A percentile compares a stretch with the other conserved stretches of the same genome.
phyloP scores from a whole-genome alignment of 2,888 invertebrate species.

The Mesoligia furuncula region DNA sequence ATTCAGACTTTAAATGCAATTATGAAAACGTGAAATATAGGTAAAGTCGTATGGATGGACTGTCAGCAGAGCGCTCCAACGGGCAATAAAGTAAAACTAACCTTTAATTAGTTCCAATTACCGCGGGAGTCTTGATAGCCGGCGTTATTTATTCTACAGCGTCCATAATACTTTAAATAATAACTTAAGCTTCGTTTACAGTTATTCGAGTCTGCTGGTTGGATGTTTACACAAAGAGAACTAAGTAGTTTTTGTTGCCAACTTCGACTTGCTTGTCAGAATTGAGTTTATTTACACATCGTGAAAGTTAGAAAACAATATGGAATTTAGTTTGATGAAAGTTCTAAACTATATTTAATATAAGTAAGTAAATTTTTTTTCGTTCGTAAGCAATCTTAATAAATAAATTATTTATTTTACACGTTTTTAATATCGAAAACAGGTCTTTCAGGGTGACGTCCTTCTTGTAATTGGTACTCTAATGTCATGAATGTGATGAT shows the following conservation, averaged over 20 bases:
- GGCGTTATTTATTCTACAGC: constrained; percentile 45
- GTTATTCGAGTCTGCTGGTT: constrained; percentile 22
- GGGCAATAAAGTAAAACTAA: constrained; percentile 74
- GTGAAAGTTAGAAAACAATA: constrained; percentile 13
- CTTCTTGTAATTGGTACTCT: constrained; percentile 10
- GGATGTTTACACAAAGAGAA: constrained; percentile 35
- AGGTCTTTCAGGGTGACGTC: background rate
- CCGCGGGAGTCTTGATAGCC: constrained; percentile 58
- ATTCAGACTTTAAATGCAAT: constrained; percentile 68
- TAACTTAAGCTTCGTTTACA: constrained; percentile 38
- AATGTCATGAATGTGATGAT: background rate
- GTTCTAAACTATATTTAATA: constrained; percentile 2
- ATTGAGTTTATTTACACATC: constrained; percentile 35
- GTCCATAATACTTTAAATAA: constrained; percentile 49
- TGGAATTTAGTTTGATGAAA: constrained; percentile 20
- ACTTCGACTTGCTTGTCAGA: constrained; percentile 23
- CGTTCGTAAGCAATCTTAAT: constrained; percentile 6
- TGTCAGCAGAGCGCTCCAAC: constrained; percentile 41
- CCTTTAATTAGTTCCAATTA: constrained; percentile 74
- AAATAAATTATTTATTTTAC: constrained; percentile 18
- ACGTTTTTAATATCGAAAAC: constrained; percentile 11
- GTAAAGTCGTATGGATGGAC: constrained; percentile 49
- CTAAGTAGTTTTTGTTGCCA: constrained; percentile 23
- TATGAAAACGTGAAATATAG: constrained; percentile 55
- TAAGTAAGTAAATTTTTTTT: constrained; percentile 6